These are phyloP conservation scores for Siniperca scherzeri DNA, from an alignment of 2,797 vertebrate genomes.

Conservation along the genomic window DNA sequence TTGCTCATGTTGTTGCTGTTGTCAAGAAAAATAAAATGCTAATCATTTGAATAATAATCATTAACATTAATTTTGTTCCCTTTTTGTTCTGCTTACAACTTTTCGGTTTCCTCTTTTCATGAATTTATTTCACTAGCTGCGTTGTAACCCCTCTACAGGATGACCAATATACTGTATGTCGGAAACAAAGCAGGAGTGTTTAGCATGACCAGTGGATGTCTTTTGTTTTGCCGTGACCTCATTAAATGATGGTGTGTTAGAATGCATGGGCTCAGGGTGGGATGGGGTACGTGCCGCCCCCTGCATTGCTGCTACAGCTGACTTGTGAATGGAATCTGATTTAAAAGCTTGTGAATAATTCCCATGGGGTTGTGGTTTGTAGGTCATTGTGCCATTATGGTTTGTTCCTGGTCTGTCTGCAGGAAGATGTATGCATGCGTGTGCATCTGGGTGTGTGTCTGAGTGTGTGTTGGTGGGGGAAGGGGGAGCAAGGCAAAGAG, in stretches of 20 bases:
- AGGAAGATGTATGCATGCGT: constrained; percentile 46
- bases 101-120: background rate
- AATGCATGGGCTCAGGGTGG: constrained; percentile 16
- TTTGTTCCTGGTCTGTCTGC: constrained; percentile 72
- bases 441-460: constrained; percentile 9
- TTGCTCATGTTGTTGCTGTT: background rate
- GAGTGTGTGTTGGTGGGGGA: constrained; percentile 40
- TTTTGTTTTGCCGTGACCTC: constrained; percentile 64
- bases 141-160: constrained; percentile 10
- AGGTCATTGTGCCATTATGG: constrained; percentile 83
- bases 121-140: background rate
- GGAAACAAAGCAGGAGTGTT: constrained; percentile 43
- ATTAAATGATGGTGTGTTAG: constrained; percentile 55
- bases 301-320: constrained; percentile 54
- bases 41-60: background rate
- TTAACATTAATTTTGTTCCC: background rate
- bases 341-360: constrained; percentile 81
- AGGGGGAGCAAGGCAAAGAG: constrained; percentile 20
- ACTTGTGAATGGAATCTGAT: constrained; percentile 74
- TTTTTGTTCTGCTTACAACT: background rate
- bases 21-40: background rate
- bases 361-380: constrained; percentile 78
- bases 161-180: background rate
- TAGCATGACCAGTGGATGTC: constrained; percentile 10
- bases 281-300: background rate